Percentiles rank a stretch among this genome's conserved stretches.
These are phyloP conservation scores for Prunella himalayana DNA, from an alignment of 2,113 vertebrate species.

Conservation along the genomic window DNA sequence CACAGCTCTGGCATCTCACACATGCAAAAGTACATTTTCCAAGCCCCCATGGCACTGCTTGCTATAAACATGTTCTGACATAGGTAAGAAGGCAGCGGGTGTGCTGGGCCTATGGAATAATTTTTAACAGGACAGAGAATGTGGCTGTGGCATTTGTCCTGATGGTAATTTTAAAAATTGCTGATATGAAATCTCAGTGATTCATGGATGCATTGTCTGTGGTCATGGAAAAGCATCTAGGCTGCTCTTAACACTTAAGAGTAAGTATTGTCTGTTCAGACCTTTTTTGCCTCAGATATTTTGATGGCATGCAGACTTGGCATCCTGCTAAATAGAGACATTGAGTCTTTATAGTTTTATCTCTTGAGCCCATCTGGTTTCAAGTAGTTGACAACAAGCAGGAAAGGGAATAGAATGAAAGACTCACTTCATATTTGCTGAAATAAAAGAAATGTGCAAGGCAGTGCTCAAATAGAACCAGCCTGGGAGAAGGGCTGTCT, in stretches of 20 bases:
- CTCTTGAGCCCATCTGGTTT: conserved; percentile 75
- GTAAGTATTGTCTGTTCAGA: not conserved
- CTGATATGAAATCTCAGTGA: not conserved
- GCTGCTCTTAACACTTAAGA: not conserved
- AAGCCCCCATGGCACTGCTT: not conserved
- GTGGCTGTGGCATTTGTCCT: not conserved
- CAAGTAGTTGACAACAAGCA: conserved; percentile 75
- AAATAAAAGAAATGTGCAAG: conserved; percentile 70
- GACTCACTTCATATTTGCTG: conserved; percentile 51
- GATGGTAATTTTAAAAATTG: conserved; percentile 4
- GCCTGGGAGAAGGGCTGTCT: not conserved
- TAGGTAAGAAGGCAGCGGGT: not conserved
- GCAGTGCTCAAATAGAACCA: conserved; percentile 50
- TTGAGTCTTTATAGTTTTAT: conserved; percentile 68
- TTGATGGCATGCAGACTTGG: conserved; percentile 58
- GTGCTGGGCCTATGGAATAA: not conserved
- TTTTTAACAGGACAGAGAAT: conserved; percentile 1
- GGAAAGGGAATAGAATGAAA: conserved; percentile 78
- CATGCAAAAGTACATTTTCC: not conserved
- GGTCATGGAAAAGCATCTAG: not conserved
- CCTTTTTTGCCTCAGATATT: not conserved
- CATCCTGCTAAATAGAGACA: conserved; percentile 65
- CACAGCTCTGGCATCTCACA: not conserved
- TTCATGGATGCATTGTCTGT: not conserved
- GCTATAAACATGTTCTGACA: not conserved